A percentile compares a stretch with the other conserved stretches of the same genome.
Conservation (phyloP, 2,113 vertebrate species). For the Nyctibius bracteatus region DNA sequence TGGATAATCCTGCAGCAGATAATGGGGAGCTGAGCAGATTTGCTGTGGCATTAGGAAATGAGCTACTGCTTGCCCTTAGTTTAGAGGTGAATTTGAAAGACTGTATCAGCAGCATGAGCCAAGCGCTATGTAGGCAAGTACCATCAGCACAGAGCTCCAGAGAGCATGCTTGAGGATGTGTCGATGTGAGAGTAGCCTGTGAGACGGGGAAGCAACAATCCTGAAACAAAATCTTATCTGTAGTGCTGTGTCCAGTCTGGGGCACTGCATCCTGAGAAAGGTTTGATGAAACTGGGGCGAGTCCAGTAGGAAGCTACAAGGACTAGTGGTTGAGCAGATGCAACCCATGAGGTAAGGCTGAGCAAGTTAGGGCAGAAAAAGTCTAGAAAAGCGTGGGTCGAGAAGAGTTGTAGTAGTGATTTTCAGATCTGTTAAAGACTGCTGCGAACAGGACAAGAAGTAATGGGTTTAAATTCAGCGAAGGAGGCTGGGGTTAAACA, state of each 20-base stretch:
- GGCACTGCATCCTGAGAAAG: not conserved
- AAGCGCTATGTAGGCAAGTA: not conserved
- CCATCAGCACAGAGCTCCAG: not conserved
- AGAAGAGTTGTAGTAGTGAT: not conserved
- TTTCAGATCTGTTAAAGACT: not conserved
- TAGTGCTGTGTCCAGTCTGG: not conserved
- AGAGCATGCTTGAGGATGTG: not conserved
- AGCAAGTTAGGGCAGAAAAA: not conserved
- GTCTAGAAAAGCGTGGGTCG: not conserved
- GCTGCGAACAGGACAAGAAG: not conserved
- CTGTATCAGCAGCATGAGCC: not conserved
- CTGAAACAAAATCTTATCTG: not conserved
- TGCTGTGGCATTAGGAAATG: constrained; percentile 33
- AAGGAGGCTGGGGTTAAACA: not conserved
- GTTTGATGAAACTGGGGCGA: not conserved
- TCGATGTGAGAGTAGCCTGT: not conserved
- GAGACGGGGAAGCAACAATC: not conserved
- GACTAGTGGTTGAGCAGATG: not conserved
- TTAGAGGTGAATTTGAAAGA: constrained; percentile 37
- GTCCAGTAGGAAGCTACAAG: not conserved
- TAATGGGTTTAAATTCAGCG: not conserved
- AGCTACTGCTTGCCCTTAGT: constrained; percentile 25
- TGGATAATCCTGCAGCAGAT: constrained; percentile 30
- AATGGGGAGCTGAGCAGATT: constrained; percentile 41
- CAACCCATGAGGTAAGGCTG: not conserved